A percentile compares a stretch with the other conserved stretches of the same genome.
phyloP scores from a whole-genome alignment of 1,140 invertebrate genomes.

The Nilaparvata lugens region DNA sequence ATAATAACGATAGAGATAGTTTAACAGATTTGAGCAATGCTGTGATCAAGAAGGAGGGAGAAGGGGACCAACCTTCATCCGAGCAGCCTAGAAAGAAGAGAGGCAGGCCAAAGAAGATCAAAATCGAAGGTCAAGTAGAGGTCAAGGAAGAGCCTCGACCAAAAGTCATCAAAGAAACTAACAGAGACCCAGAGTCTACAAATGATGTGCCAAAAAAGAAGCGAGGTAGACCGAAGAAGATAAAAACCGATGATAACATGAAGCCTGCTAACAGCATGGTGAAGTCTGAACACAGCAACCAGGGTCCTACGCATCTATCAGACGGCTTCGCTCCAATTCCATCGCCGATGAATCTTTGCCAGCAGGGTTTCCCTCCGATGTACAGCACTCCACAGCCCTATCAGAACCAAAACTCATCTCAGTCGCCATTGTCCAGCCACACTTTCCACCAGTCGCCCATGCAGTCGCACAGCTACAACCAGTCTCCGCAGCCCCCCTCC shows the following conservation, averaged over 20 bases:
- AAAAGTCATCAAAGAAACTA: constrained; percentile 32
- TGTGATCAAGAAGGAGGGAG: constrained; percentile 33
- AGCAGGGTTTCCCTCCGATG: constrained; percentile 35
- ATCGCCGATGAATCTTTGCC: constrained; percentile 40
- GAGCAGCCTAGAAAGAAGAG: constrained; percentile 63
- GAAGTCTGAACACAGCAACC: constrained; percentile 23
- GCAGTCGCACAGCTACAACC: constrained; percentile 31
- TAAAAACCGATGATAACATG: constrained; percentile 40
- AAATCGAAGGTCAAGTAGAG: constrained; percentile 41
- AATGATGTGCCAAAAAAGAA: constrained; percentile 69
- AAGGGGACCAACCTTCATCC: neutral
- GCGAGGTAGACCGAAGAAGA: constrained; percentile 77
- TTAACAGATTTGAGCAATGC: constrained; percentile 39
- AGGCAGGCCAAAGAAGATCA: constrained; percentile 74
- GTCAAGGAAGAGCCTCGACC: constrained; percentile 45
- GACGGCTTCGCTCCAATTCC: constrained; percentile 46
- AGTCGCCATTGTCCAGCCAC: constrained; percentile 27
- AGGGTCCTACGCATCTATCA: constrained; percentile 28
- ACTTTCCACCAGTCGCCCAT: constrained; percentile 29
- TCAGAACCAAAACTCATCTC: constrained; percentile 25
- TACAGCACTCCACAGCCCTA: constrained; percentile 38
- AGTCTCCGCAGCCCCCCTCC: constrained; percentile 45
- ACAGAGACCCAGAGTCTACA: constrained; percentile 38
- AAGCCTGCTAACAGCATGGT: constrained; percentile 27
- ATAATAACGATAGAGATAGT: constrained; percentile 22